A percentile compares a stretch with the other conserved stretches of the same genome.
Conservation (phyloP, 2,797 vertebrate species). For the Synanceia verrucosa region DNA sequence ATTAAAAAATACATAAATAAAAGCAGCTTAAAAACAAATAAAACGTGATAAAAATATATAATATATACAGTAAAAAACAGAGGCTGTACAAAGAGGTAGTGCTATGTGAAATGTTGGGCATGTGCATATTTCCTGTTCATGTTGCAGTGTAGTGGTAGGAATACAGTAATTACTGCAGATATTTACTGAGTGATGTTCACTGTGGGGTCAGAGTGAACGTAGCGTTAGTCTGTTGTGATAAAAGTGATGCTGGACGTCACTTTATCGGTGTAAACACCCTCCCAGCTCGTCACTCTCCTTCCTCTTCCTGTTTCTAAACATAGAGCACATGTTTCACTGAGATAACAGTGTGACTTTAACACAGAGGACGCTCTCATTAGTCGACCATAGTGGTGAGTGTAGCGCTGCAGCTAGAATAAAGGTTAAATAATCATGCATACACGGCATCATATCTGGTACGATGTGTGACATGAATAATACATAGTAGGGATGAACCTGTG, state of each 20-base stretch:
- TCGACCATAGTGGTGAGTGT: neutral
- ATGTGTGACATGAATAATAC: neutral
- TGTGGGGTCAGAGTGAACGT: neutral
- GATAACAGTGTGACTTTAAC: conserved; percentile 18
- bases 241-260: neutral
- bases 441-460: neutral
- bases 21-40: too few species aligned
- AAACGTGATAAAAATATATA: too few species aligned
- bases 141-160: neutral
- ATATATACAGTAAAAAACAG: too few species aligned
- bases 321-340: conserved; percentile 8
- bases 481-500: neutral
- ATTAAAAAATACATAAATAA: too few species aligned
- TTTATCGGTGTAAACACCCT: conserved; percentile 12
- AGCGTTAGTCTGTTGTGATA: neutral
- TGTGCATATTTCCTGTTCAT: neutral
- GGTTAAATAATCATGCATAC: neutral
- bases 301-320: conserved; percentile 18
- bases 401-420: neutral
- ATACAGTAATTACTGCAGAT: neutral
- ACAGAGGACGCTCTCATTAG: conserved; percentile 8
- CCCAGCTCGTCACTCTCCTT: neutral
- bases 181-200: neutral
- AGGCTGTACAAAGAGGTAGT: too few species aligned
- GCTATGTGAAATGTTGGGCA: too few species aligned